These are phyloP conservation scores for Albula goreensis DNA, from an alignment of 2,113 vertebrate genomes.

Conservation along the genomic window DNA sequence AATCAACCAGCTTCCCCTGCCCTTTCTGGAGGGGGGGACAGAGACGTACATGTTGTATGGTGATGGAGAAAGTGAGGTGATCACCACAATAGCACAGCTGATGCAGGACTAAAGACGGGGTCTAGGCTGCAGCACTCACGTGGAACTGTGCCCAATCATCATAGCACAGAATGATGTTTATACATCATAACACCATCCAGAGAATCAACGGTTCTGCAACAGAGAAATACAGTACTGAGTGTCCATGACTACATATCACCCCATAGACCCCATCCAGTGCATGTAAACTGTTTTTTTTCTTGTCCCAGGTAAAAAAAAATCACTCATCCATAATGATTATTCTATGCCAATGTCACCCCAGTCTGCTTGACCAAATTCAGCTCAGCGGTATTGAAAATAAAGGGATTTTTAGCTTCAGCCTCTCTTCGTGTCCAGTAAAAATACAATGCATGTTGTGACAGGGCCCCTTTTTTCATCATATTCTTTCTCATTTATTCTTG, in stretches of 20 bases:
- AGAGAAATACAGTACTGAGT: not conserved
- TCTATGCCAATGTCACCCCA: not conserved
- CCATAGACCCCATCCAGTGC: not conserved
- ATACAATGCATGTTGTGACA: not conserved
- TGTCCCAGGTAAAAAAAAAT: too few species aligned
- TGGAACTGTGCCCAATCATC: not conserved
- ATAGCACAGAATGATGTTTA: not conserved
- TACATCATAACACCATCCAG: not conserved
- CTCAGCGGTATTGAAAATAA: not conserved
- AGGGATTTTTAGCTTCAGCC: not conserved
- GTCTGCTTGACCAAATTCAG: not conserved
- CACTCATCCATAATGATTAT: not conserved
- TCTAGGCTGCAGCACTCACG: not conserved
- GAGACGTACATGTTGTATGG: not conserved
- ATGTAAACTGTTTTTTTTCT: not conserved
- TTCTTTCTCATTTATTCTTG: not conserved
- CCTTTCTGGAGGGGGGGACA: not conserved
- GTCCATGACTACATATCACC: not conserved
- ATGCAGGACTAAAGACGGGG: not conserved
- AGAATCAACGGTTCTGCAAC: not conserved
- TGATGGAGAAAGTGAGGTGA: not conserved
- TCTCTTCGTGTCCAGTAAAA: not conserved
- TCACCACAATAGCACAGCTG: not conserved
- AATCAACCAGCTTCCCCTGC: not conserved
- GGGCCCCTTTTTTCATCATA: not conserved